A percentile compares a stretch with the other conserved stretches of the same genome.
Evolutionary conservation across 2,797 vertebrate genomes (phyloP).

Genomic region (Pangasius krempfi): DNA sequence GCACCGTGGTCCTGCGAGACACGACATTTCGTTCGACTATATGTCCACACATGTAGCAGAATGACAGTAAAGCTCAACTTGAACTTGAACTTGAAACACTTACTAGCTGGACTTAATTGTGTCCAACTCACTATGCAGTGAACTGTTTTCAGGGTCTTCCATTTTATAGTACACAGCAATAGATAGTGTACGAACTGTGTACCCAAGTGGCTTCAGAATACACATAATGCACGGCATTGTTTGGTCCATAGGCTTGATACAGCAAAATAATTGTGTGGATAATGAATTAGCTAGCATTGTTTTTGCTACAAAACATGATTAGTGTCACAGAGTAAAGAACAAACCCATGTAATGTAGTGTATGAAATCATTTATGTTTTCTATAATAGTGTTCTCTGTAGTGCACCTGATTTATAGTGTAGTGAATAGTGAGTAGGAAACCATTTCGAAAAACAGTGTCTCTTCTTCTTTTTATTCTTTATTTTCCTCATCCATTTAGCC

Average conservation of each 20-base stretch:
- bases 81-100: no score
- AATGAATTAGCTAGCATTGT: slow-evolving; percentile 2
- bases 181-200: neutral
- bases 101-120: neutral
- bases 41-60: no score
- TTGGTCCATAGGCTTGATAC: neutral
- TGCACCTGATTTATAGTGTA: neutral
- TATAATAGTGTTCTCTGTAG: neutral
- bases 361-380: neutral
- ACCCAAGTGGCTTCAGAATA: neutral
- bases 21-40: no score
- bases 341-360: neutral
- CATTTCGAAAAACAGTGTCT: neutral
- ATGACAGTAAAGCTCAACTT: no score
- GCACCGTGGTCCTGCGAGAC: no score
- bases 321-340: neutral
- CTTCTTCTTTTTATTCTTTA: neutral
- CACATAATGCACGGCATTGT: slow-evolving; percentile 10
- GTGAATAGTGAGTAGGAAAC: neutral
- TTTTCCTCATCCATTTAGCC: neutral
- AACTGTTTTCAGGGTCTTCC: neutral
- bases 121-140: neutral
- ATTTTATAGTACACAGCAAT: no score
- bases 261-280: neutral
- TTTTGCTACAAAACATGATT: neutral